phyloP scores from a whole-genome alignment of 2,888 invertebrate genomes.

The Dorcus parallelipipedus region DNA sequence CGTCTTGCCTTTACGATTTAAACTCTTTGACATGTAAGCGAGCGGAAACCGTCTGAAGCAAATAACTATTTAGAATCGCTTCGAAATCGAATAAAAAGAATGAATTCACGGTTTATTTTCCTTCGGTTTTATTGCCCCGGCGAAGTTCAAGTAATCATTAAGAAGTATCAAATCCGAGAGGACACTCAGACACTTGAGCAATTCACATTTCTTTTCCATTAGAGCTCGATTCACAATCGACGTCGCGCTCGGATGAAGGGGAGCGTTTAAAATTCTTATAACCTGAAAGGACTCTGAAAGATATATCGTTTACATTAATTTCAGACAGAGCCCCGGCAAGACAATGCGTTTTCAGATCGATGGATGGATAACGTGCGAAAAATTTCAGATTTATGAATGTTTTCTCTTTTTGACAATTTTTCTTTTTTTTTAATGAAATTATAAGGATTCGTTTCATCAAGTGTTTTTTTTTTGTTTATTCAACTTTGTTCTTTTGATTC shows the following conservation, averaged over 20 bases:
- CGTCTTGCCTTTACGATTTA: too few species aligned
- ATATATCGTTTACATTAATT: neutral
- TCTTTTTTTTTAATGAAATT: too few species aligned
- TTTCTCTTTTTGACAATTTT: too few species aligned
- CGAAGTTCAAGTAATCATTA: constrained; percentile 20
- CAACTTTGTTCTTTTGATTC: too few species aligned
- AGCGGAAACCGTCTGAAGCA: too few species aligned
- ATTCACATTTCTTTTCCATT: constrained; percentile 39
- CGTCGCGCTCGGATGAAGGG: neutral
- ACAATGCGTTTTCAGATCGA: neutral
- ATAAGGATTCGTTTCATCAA: too few species aligned
- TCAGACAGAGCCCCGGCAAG: too few species aligned
- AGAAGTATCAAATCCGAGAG: constrained; percentile 13
- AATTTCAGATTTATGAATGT: neutral
- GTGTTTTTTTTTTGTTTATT: too few species aligned
- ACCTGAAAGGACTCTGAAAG: neutral
- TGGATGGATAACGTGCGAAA: neutral
- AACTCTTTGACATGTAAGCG: too few species aligned
- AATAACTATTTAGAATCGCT: too few species aligned
- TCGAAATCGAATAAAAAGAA: too few species aligned
- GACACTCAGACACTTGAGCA: constrained; percentile 15
- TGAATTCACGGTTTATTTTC: neutral
- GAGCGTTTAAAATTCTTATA: constrained; percentile 1
- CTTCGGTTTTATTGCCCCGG: neutral
- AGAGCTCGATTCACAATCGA: constrained; percentile 18